Evolutionary conservation across 2,888 invertebrate genomes (phyloP).

Genomic region (Malachius bipustulatus): DNA sequence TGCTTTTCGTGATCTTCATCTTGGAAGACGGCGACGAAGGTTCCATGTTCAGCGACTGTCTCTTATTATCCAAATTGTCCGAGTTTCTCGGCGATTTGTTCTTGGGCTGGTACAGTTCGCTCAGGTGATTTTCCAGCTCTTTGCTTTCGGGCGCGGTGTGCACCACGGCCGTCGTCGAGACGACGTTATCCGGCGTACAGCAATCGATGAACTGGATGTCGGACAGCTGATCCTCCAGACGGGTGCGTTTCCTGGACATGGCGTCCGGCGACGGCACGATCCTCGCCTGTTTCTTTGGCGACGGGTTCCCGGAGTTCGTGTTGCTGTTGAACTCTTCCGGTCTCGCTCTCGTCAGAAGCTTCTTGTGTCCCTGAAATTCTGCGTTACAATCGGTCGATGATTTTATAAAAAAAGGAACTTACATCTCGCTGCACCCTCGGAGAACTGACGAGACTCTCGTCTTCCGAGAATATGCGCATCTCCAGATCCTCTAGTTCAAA

Average conservation of each 20-base stretch:
- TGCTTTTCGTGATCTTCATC: conserved; percentile 28
- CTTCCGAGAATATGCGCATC: conserved; percentile 81
- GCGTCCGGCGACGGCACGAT: conserved; percentile 41
- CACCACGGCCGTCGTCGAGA: conserved; percentile 32
- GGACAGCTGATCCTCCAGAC: conserved; percentile 66
- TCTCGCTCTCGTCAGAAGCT: conserved; percentile 40
- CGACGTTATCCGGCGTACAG: conserved; percentile 53
- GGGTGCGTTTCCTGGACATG: conserved; percentile 49
- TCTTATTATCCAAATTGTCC: conserved; percentile 27
- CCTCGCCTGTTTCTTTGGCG: conserved; percentile 48
- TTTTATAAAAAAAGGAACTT: conserved; percentile 18
- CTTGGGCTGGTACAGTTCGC: conserved; percentile 32
- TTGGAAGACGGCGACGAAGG: conserved; percentile 14
- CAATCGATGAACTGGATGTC: conserved; percentile 76
- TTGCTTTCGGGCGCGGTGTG: conserved; percentile 25
- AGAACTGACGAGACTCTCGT: conserved; percentile 56
- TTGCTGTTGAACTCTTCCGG: conserved; percentile 45
- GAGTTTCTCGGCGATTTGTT: conserved; percentile 35
- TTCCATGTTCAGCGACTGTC: conserved; percentile 34
- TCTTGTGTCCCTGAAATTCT: conserved; percentile 39
- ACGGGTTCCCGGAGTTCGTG: conserved; percentile 44
- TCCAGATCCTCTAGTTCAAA: conserved; percentile 77
- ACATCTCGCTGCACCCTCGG: conserved; percentile 40
- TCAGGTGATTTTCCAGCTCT: conserved; percentile 11
- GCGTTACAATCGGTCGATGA: no score